These are phyloP conservation scores for Sternotherus odoratus DNA, from an alignment of 2,797 vertebrate species.

Conservation along the genomic window DNA sequence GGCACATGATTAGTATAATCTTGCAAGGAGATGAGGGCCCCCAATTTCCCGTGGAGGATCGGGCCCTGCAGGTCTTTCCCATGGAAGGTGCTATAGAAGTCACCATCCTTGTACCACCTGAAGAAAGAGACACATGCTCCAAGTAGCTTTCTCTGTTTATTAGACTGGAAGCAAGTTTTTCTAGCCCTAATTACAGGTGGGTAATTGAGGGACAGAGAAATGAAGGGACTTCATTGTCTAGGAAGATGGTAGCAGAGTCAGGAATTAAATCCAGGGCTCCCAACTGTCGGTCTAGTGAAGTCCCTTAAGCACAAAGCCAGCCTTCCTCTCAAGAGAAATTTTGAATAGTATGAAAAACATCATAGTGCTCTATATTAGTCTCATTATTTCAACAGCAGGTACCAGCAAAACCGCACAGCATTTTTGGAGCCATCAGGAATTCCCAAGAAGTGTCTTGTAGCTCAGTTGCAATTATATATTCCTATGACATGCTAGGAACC, in stretches of 20 bases:
- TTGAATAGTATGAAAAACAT: not conserved
- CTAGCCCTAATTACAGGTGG: not conserved
- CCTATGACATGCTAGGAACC: not conserved
- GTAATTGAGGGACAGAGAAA: not conserved
- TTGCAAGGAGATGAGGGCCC: not conserved
- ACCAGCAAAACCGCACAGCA: not conserved
- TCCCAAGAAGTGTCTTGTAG: not conserved
- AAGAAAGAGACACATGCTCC: not conserved
- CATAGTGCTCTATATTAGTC: not conserved
- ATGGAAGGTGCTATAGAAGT: not conserved
- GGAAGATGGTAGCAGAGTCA: fast-evolving
- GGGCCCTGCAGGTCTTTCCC: not conserved
- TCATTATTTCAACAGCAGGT: not conserved
- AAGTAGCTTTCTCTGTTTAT: too few relatives aligned
- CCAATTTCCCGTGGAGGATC: not conserved
- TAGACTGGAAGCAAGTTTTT: not conserved
- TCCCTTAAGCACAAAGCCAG: not conserved
- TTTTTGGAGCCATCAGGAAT: not conserved
- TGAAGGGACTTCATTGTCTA: not conserved
- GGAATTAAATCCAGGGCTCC: not conserved
- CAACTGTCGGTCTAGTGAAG: not conserved
- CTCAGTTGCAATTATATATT: not conserved
- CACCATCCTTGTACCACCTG: too few relatives aligned
- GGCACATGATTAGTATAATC: not conserved
- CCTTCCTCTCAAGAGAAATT: not conserved